Base-by-base conservation (phyloP, 2,113 vertebrate species). In the Diphyllodes magnificus region DNA sequence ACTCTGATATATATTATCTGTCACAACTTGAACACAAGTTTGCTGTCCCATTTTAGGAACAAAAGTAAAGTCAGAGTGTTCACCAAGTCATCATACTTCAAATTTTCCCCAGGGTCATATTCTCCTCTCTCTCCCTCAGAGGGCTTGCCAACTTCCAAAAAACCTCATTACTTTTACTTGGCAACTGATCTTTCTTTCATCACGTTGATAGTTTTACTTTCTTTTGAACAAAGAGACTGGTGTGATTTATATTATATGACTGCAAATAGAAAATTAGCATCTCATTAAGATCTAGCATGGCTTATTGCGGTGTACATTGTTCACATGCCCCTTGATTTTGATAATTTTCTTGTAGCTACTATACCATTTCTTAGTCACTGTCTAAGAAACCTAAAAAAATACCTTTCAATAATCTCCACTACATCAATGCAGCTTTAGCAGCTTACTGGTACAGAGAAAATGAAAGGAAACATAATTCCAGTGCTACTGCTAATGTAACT, bases 111-210 rank as follows among this genome's bases (percentile, higher is more conserved):
- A 68, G 53, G 78, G 82, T 95, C 82, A 92, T 53, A 47, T 80
- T 94, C 17, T 56, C 33, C 27, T 14, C 13, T 39, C 42, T 91
- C 50, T 80, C 27, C 23, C 75, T 60, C 39, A 44, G 40, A 71
- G 22, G 51, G 6, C 63, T 83, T 77, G 69, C 76, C 86, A 95
- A 2, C 53, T 84, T 83, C 20, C 31, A 56, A 69, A 93, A 66
- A 44, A 91, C 9, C 1, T 86, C 88, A 70, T 95, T 88, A 92
- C 44, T 91, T 94, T 47, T 60, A 50, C 57, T 75, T 95, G 90
- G 82, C 60, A 81, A 56, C 49, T 45, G 60, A 45, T 76, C 56
- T 56, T 92, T 96, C 88, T 92, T 88, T 92, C 82, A 90, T 88
- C 80, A 84, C 16, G 1, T 33, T 78, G 47, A 63, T 66, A 88